phyloP scores from a whole-genome alignment of 2,797 vertebrate genomes.

The Nothura maculosa region DNA sequence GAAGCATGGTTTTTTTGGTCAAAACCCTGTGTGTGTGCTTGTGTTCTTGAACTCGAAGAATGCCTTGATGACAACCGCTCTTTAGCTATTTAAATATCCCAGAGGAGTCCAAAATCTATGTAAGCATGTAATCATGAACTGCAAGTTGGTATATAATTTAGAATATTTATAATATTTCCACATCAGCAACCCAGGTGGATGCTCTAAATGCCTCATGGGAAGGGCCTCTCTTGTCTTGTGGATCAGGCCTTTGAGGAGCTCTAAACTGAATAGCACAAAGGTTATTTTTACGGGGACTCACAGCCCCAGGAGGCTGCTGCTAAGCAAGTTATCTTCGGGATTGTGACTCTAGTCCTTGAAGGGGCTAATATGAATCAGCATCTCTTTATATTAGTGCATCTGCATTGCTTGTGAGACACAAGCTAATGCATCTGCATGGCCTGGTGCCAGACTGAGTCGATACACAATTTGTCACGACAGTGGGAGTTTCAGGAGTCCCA shows the following conservation, averaged over 20 bases:
- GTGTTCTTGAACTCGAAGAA: slow-evolving; percentile 22
- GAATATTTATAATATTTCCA: not conserved
- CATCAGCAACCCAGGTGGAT: not conserved
- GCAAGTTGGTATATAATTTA: not conserved
- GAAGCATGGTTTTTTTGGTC: slow-evolving; percentile 9
- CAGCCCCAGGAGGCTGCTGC: not conserved
- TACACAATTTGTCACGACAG: not conserved
- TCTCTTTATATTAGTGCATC: not conserved
- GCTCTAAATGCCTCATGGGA: not conserved
- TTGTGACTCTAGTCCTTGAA: not conserved
- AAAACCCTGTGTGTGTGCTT: not conserved
- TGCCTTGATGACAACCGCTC: not conserved
- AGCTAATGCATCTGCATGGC: not conserved
- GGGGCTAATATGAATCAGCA: not conserved
- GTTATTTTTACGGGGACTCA: not conserved
- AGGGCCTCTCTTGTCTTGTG: not conserved
- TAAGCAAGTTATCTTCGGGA: not conserved
- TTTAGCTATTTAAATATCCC: not conserved
- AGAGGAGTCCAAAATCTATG: not conserved
- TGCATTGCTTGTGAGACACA: not conserved
- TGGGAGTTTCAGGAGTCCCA: not conserved
- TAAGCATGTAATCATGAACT: not conserved
- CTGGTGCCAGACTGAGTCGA: not conserved
- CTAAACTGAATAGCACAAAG: not conserved
- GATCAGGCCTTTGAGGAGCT: not conserved